A percentile compares a stretch with the other conserved stretches of the same genome.
Conservation (phyloP, 92 coral and sea anemone genomes). For the Pocillopora meandrina region DNA sequence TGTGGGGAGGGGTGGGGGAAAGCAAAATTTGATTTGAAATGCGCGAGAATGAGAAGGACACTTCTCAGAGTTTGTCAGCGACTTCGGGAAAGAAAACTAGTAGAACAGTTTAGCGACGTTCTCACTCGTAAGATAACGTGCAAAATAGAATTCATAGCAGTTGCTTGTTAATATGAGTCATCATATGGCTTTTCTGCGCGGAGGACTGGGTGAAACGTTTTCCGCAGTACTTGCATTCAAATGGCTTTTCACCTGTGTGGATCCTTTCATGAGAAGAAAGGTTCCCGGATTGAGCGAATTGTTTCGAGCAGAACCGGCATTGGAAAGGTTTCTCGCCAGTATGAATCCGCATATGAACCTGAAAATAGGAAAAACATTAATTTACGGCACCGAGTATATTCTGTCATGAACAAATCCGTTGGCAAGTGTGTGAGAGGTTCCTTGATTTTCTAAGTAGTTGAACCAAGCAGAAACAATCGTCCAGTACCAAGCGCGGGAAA, state of each 20-base stretch:
- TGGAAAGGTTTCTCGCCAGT: conserved; percentile 30
- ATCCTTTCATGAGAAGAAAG: conserved; percentile 32
- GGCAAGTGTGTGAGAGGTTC: background rate
- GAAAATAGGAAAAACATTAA: background rate
- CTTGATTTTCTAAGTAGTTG: no score
- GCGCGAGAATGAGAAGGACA: no score
- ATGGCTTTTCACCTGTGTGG: conserved; percentile 37
- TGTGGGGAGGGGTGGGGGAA: no score
- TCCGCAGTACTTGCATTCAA: conserved; percentile 27
- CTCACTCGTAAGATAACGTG: background rate
- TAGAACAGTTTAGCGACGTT: background rate
- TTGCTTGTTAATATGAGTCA: conserved; percentile 19
- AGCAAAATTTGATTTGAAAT: no score
- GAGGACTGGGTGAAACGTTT: conserved; percentile 38
- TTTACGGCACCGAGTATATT: background rate
- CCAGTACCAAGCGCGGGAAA: background rate
- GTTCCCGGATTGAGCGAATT: conserved; percentile 31
- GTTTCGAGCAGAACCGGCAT: conserved; percentile 20
- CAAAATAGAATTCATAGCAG: background rate
- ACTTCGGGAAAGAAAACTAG: no score
- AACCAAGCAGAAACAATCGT: background rate
- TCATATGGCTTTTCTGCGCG: conserved; percentile 26
- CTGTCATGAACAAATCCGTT: background rate
- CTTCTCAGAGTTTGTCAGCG: no score
- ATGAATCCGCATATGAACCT: conserved; percentile 39